Evolutionary conservation across 2,113 vertebrate genomes (phyloP), one percentile per base, ranked within the genome.

Genomic region (Plotosus lineatus): DNA sequence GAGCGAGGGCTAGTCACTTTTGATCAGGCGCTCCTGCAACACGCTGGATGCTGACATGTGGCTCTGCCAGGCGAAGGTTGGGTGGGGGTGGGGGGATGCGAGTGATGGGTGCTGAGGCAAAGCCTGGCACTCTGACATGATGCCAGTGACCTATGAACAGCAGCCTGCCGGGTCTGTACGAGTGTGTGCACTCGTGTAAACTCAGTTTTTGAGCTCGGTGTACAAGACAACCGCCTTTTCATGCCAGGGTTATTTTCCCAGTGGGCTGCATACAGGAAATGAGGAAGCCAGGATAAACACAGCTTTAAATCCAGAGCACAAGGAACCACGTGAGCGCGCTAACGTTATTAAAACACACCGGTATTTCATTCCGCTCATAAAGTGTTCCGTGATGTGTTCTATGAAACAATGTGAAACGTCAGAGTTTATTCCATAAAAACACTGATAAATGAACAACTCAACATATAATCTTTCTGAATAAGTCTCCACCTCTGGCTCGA

Each of bases 1-100:
- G 88, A 89, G 88, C 85, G 88, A 33, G 79, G 28, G 40, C 60
- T 73, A 76, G 73, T 76, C 80, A 44, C 48, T 68, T 76, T 42
- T 5, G 48, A 76, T 81, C 60, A 81, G 60, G 23, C 61, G 28
- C 56, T 33, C n/a, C 60, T 76, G 11, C 44, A 53, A 42, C 14
- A 31, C 76, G 73, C 80, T 46, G 80, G 44, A 61, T 55, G 33
- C 46, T 76, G 80, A 75, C 72, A 80, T 80, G 72, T 31, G 42
- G 72, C 42, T 75, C 79, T 31, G 71, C 56, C 14, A n/a, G 55
- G 9, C 19, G 21, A 10, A 69, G n/a, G 31, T 36, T n/a, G 53
- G 40, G 51, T 23, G 2, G 53, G 21, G 46, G 4, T 15, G 58
- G 58, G 44, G 46, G n/a, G 31, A 28, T 14, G 10, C 15, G n/a